Evolutionary conservation across 64 coral and sea anemone species (phyloP).

Genomic region (Actinia equina): DNA sequence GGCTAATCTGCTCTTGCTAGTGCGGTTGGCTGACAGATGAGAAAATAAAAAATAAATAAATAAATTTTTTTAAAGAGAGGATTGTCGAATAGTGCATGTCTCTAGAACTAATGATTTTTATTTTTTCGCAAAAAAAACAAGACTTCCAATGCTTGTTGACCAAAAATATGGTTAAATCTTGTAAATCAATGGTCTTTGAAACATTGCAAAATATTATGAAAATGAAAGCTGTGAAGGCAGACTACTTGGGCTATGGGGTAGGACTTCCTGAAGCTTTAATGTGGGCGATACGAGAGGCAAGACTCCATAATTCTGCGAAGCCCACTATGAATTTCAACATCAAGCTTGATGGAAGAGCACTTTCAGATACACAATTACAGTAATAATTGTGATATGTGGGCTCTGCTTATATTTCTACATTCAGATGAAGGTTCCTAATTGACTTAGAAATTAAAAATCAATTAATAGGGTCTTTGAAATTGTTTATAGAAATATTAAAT

Average conservation of each 20-base stretch:
- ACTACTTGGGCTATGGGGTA: neutral
- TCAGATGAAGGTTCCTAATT: neutral
- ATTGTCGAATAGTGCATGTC: neutral
- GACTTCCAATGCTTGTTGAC: neutral
- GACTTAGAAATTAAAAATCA: too few species aligned
- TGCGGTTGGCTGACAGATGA: too few species aligned
- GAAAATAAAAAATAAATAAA: too few species aligned
- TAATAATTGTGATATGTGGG: neutral
- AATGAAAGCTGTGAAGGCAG: neutral
- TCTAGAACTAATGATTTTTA: neutral
- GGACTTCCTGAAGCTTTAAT: neutral
- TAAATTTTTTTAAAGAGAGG: too few species aligned
- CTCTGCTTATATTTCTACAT: neutral
- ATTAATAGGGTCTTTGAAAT: too few species aligned
- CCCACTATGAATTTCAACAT: conserved; percentile 17
- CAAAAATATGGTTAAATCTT: neutral
- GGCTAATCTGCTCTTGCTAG: too few species aligned
- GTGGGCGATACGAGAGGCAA: conserved; percentile 29
- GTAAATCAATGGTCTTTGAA: neutral
- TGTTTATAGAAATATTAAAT: too few species aligned
- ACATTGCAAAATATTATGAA: neutral
- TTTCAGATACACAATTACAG: conserved; percentile 4
- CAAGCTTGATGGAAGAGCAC: conserved; percentile 39
- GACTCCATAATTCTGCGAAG: neutral
- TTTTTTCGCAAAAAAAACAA: neutral